Base-by-base conservation (phyloP, 2,888 invertebrate species). In the Philaethria dido region DNA sequence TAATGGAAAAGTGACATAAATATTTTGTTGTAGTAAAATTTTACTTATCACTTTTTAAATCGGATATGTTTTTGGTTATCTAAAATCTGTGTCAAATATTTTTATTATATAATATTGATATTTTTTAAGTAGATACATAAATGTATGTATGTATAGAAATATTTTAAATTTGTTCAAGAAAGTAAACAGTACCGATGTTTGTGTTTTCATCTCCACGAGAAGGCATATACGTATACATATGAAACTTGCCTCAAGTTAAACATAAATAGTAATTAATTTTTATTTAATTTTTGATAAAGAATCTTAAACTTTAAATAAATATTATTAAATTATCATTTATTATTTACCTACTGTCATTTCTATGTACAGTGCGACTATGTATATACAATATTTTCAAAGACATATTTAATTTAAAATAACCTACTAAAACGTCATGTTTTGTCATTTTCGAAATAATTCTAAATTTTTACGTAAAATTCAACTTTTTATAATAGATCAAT, bases 61-160 rank as follows among this genome's bases (percentile, higher is more conserved):
- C 16, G n/a, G 50, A 50, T 50, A 50, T 50, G 50, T 50, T 25
- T 48, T 29, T 29, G 14, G 25, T 50, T n/a, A 50, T 29, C n/a
- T 50, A 29, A 50, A 50, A 16, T 16, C n/a, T 50, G 50, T 8
- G n/a, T 50, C 14, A 29, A 50, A 29, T 50, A 25, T 25, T n/a
- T n/a, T 9, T 48, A 8, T 50, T 48, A 16, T 50, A 29, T 29
- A 50, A 50, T 22, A 50, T 50, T 50, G 2, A 25, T 25, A 48
- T 25, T 50, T 22, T 50, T 25, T n/a, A n/a, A n/a, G n/a, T n/a
- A n/a, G n/a, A 29, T 50, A 50, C 11, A 22, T 50, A 0, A 13
- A 18, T 5, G 6, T 25, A n/a, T 48, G 8, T 48, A 50, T 22
- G 11, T 29, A 29, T 50, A 50, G 4, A 25, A 0, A 50, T n/a